Evolutionary conservation across 2,797 vertebrate species (phyloP), one percentile per base, ranked within the genome.

Genomic region (Natrix natrix): DNA sequence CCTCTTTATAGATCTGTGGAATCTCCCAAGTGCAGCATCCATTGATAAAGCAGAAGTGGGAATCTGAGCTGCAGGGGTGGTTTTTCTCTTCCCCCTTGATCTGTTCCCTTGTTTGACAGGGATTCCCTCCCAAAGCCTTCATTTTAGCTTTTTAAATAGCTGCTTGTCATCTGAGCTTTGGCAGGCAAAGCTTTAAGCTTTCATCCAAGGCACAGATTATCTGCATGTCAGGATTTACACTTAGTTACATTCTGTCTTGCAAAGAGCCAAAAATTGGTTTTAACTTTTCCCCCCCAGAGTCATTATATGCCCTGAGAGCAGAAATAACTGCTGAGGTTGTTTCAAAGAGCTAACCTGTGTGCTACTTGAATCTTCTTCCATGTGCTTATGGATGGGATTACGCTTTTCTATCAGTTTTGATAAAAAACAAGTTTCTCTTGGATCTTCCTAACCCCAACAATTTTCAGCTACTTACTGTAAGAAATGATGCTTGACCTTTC

Each of bases 141-240:
- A 78, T 61, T 92, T 88, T 78, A 61, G 89, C 89, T 90, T 83
- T 61, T 52, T 63, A 83, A 83, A 83, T 92, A 48, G 57, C 56
- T 48, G 43, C 89, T 90, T 90, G 86, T 90, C 93, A 92, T 26
- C 55, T 78, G 91, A 93, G 56, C 91, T 78, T 43, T 88, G 92
- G 61, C 83, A 60, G 43, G 52, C 93, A 69, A 92, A 91, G 90
- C 55, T 57, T 91, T 60, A 83, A 91, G 60, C 28, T 55, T 90
- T 61, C 60, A 90, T 43, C 63, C 86, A 57, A 66, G 56, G 48
- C 74, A 88, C 60, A 90, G 89, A 91, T 92, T 88, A 92, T 90
- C 83, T 69, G n/a, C 88, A 60, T 89, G 37, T 92, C 89, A 56
- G 13, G 83, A 48, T 59, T 90, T 56, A 93, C 43, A 87, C 22